Base-by-base conservation (phyloP, 2,113 vertebrate genomes). In the Microtus pennsylvanicus region DNA sequence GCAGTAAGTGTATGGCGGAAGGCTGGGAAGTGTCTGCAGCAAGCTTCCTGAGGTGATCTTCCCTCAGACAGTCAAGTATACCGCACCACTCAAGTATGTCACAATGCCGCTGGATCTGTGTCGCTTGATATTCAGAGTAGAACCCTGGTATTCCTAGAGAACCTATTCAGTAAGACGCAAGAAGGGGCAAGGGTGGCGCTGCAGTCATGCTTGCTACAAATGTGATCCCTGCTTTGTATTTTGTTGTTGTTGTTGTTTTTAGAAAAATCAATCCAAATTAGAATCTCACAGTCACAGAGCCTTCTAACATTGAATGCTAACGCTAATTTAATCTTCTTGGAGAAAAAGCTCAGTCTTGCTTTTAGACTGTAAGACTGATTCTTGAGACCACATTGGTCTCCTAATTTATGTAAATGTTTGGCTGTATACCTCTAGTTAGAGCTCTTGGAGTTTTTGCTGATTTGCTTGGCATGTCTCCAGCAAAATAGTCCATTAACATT, bases 21-120 rank as follows among this genome's bases (percentile, higher is more conserved):
- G 96, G 93, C 95, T 52, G 89, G 95, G 83, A 96, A 92, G 90
- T 91, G 92, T 97, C 97, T 97, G 87, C 58, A 97, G 98, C 97
- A 98, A 97, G 61, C 92, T 98, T 97, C 97, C 97, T 89, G 95
- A 93, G 97, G 95, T 94, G 89, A 94, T 95, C 97, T 94, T 93
- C 96, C 96, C 97, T 97, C 94, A 97, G 96, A 97, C 69, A 89
- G 78, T 96, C 92, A 97, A 91, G 26, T 61, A 42, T 76, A 76
- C 94, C 72, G 30, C 87, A 78, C 92, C 61, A 9, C 89, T 96
- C 96, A 89, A 89, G 90, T 92, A 26, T 52, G 97, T 94, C 95
- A 69, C 72, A 69, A 83, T 74, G 92, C 96, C 76, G 45, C 92
- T 85, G 90, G 96, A 77, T 95, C 87, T 89, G 87, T 76, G 90